Percentiles rank a stretch among this genome's conserved stretches.
Conservation (phyloP, 2,113 vertebrate genomes). For the Psephotus haematonotus region DNA sequence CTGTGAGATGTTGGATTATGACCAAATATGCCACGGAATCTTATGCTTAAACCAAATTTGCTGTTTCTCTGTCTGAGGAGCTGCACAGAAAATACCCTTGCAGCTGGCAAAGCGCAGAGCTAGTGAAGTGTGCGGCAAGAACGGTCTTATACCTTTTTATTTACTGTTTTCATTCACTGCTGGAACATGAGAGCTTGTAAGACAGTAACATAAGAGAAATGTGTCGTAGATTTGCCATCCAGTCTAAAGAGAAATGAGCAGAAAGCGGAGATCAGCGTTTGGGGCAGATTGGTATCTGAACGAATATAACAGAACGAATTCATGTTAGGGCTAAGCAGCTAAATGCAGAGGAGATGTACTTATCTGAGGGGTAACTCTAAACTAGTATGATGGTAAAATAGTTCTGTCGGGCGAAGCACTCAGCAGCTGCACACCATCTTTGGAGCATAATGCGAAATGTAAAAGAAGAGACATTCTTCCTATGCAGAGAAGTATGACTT, state of each 20-base stretch:
- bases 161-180: neutral
- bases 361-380: neutral
- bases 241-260: neutral
- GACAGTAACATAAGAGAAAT: neutral
- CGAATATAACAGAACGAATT: neutral
- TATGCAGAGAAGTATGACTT: neutral
- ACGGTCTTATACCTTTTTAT: neutral
- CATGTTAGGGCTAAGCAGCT: neutral
- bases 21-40: neutral
- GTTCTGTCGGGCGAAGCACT: neutral
- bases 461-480: neutral
- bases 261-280: neutral
- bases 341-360: neutral
- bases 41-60: neutral
- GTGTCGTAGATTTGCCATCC: neutral
- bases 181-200: neutral
- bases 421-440: neutral
- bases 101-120: neutral
- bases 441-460: neutral
- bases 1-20: neutral
- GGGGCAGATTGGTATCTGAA: neutral
- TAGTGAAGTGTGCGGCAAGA: neutral
- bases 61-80: neutral
- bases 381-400: neutral
- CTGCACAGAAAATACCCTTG: neutral